Evolutionary conservation across 1,140 invertebrate species (phyloP), one percentile per base, ranked within the genome.

Genomic region (Phortica variegata): DNA sequence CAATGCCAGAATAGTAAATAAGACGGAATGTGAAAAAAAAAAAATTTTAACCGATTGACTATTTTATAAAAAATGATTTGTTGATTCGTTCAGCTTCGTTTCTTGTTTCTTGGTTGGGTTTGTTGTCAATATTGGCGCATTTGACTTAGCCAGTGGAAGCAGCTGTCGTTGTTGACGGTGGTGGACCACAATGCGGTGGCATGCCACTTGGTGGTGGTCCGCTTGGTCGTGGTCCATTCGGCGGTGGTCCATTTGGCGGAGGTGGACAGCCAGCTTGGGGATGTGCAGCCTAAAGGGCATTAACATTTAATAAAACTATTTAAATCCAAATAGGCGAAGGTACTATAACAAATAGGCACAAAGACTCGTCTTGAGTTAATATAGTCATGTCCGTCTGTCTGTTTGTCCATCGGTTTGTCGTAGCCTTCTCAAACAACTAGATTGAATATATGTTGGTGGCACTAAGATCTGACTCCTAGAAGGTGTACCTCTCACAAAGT

Each of bases 201-300:
- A 46, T 56, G 6, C 65, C 65, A 12, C 54, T 43, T 0, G 65
- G 65, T 0, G 49, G 58, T 0, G 58, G 45, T 1, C 65, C 65
- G 9, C 53, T 47, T 4, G 62, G 61, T 8, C 59, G 66, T 0
- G 57, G 33, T 21, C 66, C 66, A 12, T 39, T 56, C 5, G 65
- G 66, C 3, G 52, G 66, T 1, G 66, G 47, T 1, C 61, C 56
- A 17, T 58, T 66, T 0, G 57, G 54, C 3, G 49, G 47, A 26
- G 62, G 66, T 6, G 65, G 65, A 17, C 31, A 29, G 13, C 61
- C 49, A n/a, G n/a, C n/a, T n/a, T n/a, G n/a, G n/a, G n/a, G 34
- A 4, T 6, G 5, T 26, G 23, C 23, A 26, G 23, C 23, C 23
- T 26, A n/a, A n/a, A n/a, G n/a, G n/a, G n/a, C n/a, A n/a, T n/a